These are phyloP conservation scores for Columba janthina DNA, from an alignment of 2,113 vertebrate species.

Conservation along the genomic window DNA sequence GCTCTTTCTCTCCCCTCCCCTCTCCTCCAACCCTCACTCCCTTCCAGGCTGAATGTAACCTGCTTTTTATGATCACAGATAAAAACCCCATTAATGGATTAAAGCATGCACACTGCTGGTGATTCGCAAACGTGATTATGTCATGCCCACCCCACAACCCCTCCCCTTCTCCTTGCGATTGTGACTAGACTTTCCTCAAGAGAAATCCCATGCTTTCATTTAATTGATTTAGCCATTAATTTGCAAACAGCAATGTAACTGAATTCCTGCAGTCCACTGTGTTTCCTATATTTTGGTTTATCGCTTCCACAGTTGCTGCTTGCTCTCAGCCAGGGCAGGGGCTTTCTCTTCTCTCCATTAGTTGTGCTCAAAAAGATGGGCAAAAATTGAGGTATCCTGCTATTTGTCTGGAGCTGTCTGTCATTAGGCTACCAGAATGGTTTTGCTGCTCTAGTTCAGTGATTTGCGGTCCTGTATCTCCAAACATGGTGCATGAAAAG, in stretches of 20 bases:
- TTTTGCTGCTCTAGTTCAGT: neutral
- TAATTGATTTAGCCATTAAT: constrained; percentile 55
- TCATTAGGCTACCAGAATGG: neutral
- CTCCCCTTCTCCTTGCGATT: constrained; percentile 2
- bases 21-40: constrained; percentile 51
- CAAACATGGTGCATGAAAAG: neutral
- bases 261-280: neutral
- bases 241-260: neutral
- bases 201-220: constrained; percentile 35
- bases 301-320: neutral
- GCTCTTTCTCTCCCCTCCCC: constrained; percentile 36
- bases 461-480: neutral
- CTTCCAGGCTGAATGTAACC: constrained; percentile 66
- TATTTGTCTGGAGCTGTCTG: neutral
- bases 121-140: constrained; percentile 64
- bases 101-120: constrained; percentile 56
- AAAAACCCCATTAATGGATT: constrained; percentile 69
- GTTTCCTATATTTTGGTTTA: neutral
- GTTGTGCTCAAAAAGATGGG: neutral
- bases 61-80: constrained; percentile 73
- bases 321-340: neutral
- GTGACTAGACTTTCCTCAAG: constrained; percentile 41
- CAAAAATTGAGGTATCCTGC: neutral
- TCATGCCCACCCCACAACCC: constrained; percentile 30
- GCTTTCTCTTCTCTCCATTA: neutral